Evolutionary conservation across 2,797 vertebrate genomes (phyloP).

Genomic region (Megalops cyprinoides): DNA sequence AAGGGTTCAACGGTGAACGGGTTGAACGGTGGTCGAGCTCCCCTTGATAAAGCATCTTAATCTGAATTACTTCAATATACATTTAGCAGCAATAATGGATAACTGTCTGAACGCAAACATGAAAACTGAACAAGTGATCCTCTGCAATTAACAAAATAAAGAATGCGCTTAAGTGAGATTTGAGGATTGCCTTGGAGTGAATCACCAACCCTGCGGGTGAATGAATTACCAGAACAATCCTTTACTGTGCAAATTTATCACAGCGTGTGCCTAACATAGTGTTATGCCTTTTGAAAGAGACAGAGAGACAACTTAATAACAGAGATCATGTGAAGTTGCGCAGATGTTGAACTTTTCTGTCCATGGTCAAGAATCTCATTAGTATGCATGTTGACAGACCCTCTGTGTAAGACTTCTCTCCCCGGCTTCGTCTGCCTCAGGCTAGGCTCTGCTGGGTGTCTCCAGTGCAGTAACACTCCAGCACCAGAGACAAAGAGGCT

Average conservation of each 20-base stretch:
- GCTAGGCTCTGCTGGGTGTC: constrained; percentile 52
- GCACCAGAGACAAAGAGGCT: background rate
- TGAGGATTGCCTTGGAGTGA: too few relatives aligned
- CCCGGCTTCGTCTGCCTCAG: constrained; percentile 54
- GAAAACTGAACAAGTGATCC: too few relatives aligned
- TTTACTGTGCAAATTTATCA: background rate
- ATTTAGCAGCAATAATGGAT: too few relatives aligned
- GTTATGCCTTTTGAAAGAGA: background rate
- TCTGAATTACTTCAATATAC: too few relatives aligned
- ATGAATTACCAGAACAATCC: background rate
- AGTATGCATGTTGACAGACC: constrained; percentile 63
- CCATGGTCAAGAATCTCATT: constrained; percentile 55
- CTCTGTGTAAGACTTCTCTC: constrained; percentile 55
- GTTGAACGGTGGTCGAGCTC: too few relatives aligned
- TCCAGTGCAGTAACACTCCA: constrained; percentile 37
- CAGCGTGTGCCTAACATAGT: background rate
- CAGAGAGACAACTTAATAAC: background rate
- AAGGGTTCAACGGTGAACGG: too few relatives aligned
- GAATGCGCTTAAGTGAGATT: too few relatives aligned
- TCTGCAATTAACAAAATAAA: too few relatives aligned
- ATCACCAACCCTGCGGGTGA: background rate
- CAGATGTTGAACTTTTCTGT: background rate
- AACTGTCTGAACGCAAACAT: too few relatives aligned
- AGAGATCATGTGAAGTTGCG: background rate
- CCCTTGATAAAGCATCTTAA: too few relatives aligned